These are phyloP conservation scores for Halisarca cf. caerulea DNA, from an alignment of 37 sponge, comb jelly and placozoan species.

Conservation along the genomic window DNA sequence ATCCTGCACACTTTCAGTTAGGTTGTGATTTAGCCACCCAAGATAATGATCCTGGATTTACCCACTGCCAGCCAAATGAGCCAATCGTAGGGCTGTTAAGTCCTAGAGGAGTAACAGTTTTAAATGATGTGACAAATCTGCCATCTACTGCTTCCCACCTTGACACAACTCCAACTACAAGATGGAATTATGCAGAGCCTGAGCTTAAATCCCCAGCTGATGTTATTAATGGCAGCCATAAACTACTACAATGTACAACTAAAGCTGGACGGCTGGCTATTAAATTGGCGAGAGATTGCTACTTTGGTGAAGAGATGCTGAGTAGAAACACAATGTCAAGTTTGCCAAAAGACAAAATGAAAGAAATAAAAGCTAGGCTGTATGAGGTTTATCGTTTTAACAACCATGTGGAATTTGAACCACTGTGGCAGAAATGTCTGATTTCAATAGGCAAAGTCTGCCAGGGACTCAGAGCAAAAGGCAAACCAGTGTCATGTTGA, in stretches of 20 bases:
- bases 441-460: conserved; percentile 25
- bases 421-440: conserved; percentile 25
- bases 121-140: neutral
- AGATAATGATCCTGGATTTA: too few relatives aligned
- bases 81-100: too few relatives aligned
- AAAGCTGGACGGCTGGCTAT: conserved; percentile 24
- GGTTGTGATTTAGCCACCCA: too few relatives aligned
- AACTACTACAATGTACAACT: neutral
- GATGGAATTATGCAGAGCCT: neutral
- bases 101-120: neutral
- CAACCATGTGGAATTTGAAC: conserved; percentile 29
- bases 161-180: conserved; percentile 2
- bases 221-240: neutral
- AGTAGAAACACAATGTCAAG: neutral
- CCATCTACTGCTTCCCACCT: neutral
- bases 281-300: conserved; percentile 5
- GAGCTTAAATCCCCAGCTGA: neutral
- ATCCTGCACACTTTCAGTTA: too few relatives aligned
- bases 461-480: conserved; percentile 21
- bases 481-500: too few relatives aligned
- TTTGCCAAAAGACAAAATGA: conserved; percentile 15
- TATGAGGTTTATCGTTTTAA: conserved; percentile 8
- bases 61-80: neutral
- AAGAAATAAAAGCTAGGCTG: conserved; percentile 10
- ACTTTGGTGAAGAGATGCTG: conserved; percentile 22